These are phyloP conservation scores for Aromia moschata DNA, from an alignment of 2,888 invertebrate species.

Conservation along the genomic window DNA sequence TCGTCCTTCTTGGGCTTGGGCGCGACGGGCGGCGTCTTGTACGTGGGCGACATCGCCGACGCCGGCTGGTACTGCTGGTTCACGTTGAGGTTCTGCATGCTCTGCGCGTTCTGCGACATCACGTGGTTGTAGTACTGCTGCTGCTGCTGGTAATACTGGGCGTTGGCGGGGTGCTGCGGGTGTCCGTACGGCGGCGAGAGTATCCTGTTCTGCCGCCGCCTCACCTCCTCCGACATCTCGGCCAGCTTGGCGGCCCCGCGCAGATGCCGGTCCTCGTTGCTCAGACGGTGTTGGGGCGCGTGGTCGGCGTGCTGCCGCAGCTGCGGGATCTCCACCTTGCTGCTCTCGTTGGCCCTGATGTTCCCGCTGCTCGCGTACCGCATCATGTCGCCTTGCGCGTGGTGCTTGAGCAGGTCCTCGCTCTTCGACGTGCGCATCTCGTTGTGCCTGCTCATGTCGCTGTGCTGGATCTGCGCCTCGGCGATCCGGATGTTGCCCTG, in stretches of 20 bases:
- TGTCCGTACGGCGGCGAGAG: conserved; percentile 51
- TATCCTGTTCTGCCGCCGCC: conserved; percentile 67
- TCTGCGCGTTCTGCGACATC: conserved; percentile 57
- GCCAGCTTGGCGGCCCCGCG: conserved; percentile 73
- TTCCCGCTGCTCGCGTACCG: conserved; percentile 61
- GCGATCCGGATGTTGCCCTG: conserved; percentile 54
- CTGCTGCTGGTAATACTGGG: conserved; percentile 47
- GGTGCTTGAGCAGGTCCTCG: conserved; percentile 59
- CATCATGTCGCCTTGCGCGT: conserved; percentile 50
- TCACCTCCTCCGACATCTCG: conserved; percentile 83
- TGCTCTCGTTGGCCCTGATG: conserved; percentile 56
- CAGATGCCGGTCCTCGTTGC: conserved; percentile 46
- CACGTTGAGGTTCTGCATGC: conserved; percentile 58
- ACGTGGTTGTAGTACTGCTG: conserved; percentile 51
- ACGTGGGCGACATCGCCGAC: conserved; percentile 57
- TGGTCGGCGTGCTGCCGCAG: conserved; percentile 47
- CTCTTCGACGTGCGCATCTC: conserved; percentile 59
- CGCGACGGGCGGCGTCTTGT: conserved; percentile 67
- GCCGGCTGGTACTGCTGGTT: conserved; percentile 46
- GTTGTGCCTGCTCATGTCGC: conserved; percentile 50
- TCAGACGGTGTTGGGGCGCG: conserved; percentile 40
- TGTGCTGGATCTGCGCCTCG: conserved; percentile 53
- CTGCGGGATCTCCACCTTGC: conserved; percentile 51
- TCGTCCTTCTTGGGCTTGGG: conserved; percentile 61
- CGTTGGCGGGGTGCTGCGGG: conserved; percentile 53